Base-by-base conservation (phyloP, 2,888 invertebrate species). In the Agrochola lychnidis region DNA sequence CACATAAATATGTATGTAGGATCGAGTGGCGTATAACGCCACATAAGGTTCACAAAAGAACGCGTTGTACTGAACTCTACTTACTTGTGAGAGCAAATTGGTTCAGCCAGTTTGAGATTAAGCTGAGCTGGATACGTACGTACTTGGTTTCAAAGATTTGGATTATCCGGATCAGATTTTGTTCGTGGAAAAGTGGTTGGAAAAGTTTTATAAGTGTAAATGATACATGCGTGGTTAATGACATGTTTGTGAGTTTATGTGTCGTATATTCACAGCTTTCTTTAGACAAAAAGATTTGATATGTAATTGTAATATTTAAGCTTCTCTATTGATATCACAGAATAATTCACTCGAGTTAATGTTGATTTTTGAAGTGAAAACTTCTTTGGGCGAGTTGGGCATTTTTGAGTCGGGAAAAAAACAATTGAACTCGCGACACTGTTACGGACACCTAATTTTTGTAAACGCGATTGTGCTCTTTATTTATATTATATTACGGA, bases 1-100 rank as follows among this genome's bases (percentile, higher is more conserved):
- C 73, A 78, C 76, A 86, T 81, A 76, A 83, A 86, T 85, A 86
- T 86, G 77, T 83, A 86, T 85, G 80, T 40, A 57, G 74, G 70
- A 68, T 75, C 76, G 78, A 64, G 70, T 40, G 40, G 71, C 53
- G 64, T 67, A 70, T 36, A 67, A 59, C 30, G 42, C 48, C 59
- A 68, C 71, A 56, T 59, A 48, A n/a, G 30, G 51, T 12, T 72
- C 45, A 84, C 84, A 74, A 84, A 82, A 57, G 57, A 67, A 62
- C 36, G 48, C 45, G 22, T 25, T 51, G 36, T 72, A 48, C 69
- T 40, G 76, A 77, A 66, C 64, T 57, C 70, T 74, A 75, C 74
- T 77, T 75, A 75, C 74, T 77, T 64, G 70, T 61, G 67, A 30
- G 67, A 83, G 64, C 63, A 83, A 83, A 83, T 83, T 85, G 78